Evolutionary conservation across 2,888 invertebrate species (phyloP), one percentile per base, ranked within the genome.

Genomic region (Campopleginae sp.): DNA sequence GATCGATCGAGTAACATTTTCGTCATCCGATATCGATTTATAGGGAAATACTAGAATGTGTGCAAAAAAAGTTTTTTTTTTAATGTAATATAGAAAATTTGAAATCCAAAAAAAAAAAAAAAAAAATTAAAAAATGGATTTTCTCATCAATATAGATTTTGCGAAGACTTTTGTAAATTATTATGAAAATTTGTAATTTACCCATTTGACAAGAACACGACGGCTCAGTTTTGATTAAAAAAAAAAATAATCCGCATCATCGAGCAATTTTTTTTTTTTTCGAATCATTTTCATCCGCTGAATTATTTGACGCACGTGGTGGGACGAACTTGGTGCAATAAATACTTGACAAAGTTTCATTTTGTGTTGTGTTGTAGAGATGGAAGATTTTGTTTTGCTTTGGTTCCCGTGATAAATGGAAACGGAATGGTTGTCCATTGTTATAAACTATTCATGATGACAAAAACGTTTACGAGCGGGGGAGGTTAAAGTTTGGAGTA

Each of bases 1-100:
- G 85, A 72, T 76, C 80, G 48, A 78, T 77, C 42, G 77, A 83
- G 31, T 70, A 10, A 48, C 23, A 44, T 78, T 48, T 48, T 48
- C 46, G 4, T 17, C 46, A 46, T 17, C n/a, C n/a, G n/a, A n/a
- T n/a, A n/a, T n/a, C n/a, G n/a, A n/a, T n/a, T n/a, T n/a, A n/a
- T 23, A 14, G 19, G 12, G 12, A n/a, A 8, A 38, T 19, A 17
- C 8, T 54, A 33, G 6, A 8, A 10, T 19, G 46, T 14, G 14
- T 58, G 14, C 1, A 12, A 58, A 31, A 31, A 31, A 31, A 3
- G 4, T 31, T 31, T 31, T 31, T 2, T 31, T 31, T 31, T 31
- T 31, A 31, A 31, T 31, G 2, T 31, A 33, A 33, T 5, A n/a
- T n/a, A n/a, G n/a, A n/a, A n/a, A n/a, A n/a, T n/a, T n/a, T n/a